A percentile compares a stretch with the other conserved stretches of the same genome.
Evolutionary conservation across 35 echinoderm and acorn worm species (phyloP).

Genomic region (Strongylocentrotus purpuratus): DNA sequence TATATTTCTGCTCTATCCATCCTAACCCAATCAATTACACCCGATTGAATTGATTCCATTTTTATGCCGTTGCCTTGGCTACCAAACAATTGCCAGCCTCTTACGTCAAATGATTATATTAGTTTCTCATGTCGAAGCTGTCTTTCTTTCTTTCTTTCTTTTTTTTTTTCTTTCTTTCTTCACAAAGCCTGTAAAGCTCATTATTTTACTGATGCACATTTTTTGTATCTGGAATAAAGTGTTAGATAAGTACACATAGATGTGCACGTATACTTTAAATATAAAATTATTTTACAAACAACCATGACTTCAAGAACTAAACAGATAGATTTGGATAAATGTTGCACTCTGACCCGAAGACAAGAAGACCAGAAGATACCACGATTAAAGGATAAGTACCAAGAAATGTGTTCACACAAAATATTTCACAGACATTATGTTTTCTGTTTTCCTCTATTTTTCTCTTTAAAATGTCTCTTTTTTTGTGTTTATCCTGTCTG

Average conservation of each 20-base stretch:
- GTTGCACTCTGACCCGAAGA: too few relatives aligned
- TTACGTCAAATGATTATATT: constrained; percentile 16
- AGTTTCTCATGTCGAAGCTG: neutral
- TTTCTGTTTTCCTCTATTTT: neutral
- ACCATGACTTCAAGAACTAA: neutral
- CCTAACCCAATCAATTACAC: constrained; percentile 13
- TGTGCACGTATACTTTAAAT: neutral
- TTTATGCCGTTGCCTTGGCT: constrained; percentile 7
- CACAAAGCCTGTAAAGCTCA: neutral
- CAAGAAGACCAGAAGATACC: too few relatives aligned
- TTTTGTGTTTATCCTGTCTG: neutral
- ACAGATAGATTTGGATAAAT: too few relatives aligned
- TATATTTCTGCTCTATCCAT: neutral
- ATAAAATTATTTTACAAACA: neutral
- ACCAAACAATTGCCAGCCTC: constrained; percentile 25
- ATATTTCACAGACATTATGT: neutral
- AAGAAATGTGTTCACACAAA: neutral
- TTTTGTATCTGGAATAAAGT: neutral
- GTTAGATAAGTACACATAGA: neutral
- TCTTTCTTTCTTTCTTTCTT: too few relatives aligned
- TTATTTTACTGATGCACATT: neutral
- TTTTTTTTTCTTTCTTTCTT: too few relatives aligned
- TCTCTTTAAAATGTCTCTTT: neutral
- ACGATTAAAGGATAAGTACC: too few relatives aligned
- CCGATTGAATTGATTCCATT: constrained; percentile 11